These are phyloP conservation scores for Catostomus latipinnis DNA, from an alignment of 2,797 vertebrate genomes.

Conservation along the genomic window DNA sequence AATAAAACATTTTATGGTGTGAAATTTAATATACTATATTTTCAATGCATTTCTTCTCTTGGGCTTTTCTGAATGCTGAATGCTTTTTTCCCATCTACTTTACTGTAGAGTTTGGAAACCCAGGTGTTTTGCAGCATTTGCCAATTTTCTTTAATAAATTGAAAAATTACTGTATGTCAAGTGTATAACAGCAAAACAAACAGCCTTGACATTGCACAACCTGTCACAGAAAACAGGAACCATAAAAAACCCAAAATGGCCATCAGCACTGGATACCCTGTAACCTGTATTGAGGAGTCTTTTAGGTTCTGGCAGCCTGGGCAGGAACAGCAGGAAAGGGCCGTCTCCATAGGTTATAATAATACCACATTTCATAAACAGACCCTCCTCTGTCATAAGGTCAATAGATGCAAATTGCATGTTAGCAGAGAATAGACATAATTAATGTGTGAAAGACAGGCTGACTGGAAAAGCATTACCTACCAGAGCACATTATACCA, in stretches of 20 bases:
- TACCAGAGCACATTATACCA: constrained; percentile 53
- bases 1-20: background rate
- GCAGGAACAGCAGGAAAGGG: background rate
- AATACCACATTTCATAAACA: constrained; percentile 54
- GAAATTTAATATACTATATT: constrained; percentile 7
- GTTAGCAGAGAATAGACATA: constrained; percentile 54
- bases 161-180: background rate
- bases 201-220: constrained; percentile 14
- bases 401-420: constrained; percentile 60
- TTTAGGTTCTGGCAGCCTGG: constrained; percentile 5
- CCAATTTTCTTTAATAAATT: constrained; percentile 32
- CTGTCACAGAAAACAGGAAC: constrained; percentile 15
- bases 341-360: constrained; percentile 36
- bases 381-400: constrained; percentile 44
- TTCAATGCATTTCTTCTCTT: background rate
- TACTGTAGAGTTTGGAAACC: background rate
- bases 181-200: constrained; percentile 28
- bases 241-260: constrained; percentile 2
- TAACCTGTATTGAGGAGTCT: background rate
- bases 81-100: background rate
- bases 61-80: background rate
- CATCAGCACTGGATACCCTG: background rate
- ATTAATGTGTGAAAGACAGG: constrained; percentile 55
- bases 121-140: constrained; percentile 24
- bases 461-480: constrained; percentile 23